A percentile compares a stretch with the other conserved stretches of the same genome.
Evolutionary conservation across 2,888 invertebrate species (phyloP).

Genomic region (Drosophila pullipes): DNA sequence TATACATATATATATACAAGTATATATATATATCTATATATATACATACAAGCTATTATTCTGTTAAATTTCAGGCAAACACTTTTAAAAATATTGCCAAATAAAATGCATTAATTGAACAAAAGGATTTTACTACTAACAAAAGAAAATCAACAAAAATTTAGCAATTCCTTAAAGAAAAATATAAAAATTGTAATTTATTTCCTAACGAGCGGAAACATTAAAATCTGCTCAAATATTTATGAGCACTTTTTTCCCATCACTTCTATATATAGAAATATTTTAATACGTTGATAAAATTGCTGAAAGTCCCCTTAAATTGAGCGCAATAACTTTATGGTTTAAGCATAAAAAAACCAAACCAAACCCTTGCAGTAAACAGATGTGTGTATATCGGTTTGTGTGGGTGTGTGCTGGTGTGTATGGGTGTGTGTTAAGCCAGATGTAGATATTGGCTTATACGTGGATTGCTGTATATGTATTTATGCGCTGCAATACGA

Average conservation of each 20-base stretch:
- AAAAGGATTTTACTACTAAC: background rate
- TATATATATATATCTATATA: no score
- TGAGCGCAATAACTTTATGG: conserved; percentile 25
- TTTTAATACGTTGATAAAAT: conserved; percentile 6
- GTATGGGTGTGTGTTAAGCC: background rate
- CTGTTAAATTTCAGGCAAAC: background rate
- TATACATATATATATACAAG: no score
- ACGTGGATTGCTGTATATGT: background rate
- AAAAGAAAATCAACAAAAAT: background rate
- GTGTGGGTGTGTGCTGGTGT: background rate
- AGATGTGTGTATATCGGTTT: background rate
- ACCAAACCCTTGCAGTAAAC: background rate
- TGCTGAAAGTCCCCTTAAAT: conserved; percentile 24
- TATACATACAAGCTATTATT: background rate
- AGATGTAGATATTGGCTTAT: conserved; percentile 31
- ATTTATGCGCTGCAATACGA: conserved; percentile 19
- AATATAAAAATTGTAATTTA: conserved; percentile 17
- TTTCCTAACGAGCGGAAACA: conserved; percentile 11
- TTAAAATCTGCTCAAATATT: conserved; percentile 16
- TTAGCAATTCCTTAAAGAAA: conserved; percentile 9
- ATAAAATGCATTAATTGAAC: background rate
- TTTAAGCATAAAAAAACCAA: conserved; percentile 5
- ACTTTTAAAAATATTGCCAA: background rate
- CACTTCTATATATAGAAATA: conserved; percentile 7
- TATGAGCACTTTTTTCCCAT: conserved; percentile 6